These are phyloP conservation scores for Rhinichthys klamathensis DNA, from an alignment of 2,113 vertebrate species.

Conservation along the genomic window DNA sequence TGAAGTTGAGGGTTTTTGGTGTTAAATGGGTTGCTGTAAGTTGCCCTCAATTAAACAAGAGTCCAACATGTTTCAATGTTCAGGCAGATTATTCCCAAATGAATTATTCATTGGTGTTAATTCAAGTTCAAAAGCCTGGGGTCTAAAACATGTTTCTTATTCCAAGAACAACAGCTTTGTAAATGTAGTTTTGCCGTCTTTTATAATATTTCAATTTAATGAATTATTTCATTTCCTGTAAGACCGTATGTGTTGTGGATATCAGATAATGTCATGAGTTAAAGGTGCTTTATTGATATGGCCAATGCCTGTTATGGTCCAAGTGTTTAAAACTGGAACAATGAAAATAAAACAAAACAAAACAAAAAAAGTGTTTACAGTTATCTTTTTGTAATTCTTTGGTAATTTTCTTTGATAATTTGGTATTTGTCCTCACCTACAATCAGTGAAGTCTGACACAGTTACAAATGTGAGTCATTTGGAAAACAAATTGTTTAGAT, in stretches of 20 bases:
- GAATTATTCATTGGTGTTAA: not conserved
- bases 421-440: too few species aligned
- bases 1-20: not conserved
- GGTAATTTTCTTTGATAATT: not conserved
- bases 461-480: not conserved
- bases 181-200: constrained; percentile 47
- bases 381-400: constrained; percentile 22
- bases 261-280: constrained; percentile 48
- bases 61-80: not conserved
- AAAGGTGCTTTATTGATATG: constrained; percentile 51
- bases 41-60: constrained; percentile 4
- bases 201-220: constrained; percentile 39
- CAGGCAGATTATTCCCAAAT: not conserved
- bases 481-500: not conserved
- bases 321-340: constrained; percentile 54
- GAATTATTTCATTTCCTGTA: constrained; percentile 44
- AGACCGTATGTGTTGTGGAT: constrained; percentile 47
- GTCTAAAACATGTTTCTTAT: constrained; percentile 38
- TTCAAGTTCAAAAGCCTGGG: constrained; percentile 8
- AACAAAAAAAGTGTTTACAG: constrained; percentile 35
- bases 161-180: constrained; percentile 23
- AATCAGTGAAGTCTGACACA: not conserved
- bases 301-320: constrained; percentile 57
- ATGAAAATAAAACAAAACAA: constrained; percentile 43
- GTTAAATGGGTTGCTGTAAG: not conserved